Conservation (phyloP, 2,888 invertebrate species). For the Aphidoletes aphidimyza region DNA sequence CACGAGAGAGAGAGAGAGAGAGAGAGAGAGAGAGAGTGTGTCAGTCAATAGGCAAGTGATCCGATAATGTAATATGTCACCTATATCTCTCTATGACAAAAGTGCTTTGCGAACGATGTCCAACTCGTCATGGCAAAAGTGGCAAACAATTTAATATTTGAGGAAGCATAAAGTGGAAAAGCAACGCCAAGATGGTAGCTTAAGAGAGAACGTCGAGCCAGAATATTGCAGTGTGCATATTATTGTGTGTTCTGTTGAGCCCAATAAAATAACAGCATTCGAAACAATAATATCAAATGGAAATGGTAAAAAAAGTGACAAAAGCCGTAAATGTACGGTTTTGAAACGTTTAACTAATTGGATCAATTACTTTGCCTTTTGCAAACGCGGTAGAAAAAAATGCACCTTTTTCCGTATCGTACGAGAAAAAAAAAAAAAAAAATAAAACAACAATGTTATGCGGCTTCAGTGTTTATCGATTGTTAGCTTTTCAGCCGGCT, state of each 20-base stretch:
- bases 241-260: background rate
- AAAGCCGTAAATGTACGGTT: conserved; percentile 23
- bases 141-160: conserved; percentile 18
- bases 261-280: background rate
- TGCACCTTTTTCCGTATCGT: background rate
- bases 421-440: too few relatives aligned
- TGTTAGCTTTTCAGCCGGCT: conserved; percentile 1
- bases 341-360: conserved; percentile 34
- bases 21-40: background rate
- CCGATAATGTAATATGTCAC: conserved; percentile 51
- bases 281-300: conserved; percentile 6
- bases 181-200: background rate
- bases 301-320: conserved; percentile 33
- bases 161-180: conserved; percentile 8
- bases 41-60: conserved; percentile 49
- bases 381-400: background rate
- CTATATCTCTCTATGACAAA: background rate
- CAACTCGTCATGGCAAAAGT: background rate
- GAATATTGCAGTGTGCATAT: background rate
- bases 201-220: background rate
- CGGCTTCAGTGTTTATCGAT: conserved; percentile 37
- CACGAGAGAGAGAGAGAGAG: too few relatives aligned
- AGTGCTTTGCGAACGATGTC: background rate
- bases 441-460: too few relatives aligned
- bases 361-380: conserved; percentile 27